Evolutionary conservation across 2,113 vertebrate species (phyloP).

Genomic region (Carettochelys insculpta): DNA sequence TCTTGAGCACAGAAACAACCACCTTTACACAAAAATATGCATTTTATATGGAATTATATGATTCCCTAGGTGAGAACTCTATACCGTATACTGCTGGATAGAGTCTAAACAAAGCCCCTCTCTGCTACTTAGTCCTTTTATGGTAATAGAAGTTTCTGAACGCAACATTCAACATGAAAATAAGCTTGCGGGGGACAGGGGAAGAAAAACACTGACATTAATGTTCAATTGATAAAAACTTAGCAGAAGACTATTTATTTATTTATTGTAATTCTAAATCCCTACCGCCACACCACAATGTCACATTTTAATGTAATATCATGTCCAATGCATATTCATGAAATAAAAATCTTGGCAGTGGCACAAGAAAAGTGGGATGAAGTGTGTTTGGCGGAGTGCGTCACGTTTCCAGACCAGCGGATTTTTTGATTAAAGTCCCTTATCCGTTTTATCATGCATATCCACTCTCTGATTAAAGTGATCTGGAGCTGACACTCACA

Average conservation of each 20-base stretch:
- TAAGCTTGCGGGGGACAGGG: slow-evolving; percentile 14
- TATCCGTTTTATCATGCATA: slow-evolving; percentile 99
- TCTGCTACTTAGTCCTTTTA: slow-evolving; percentile 48
- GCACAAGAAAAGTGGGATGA: slow-evolving; percentile 87
- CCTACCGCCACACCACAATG: slow-evolving; percentile 81
- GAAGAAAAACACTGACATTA: slow-evolving; percentile 33
- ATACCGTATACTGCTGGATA: neutral
- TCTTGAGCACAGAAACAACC: slow-evolving; percentile 38
- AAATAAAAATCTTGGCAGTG: slow-evolving; percentile 87
- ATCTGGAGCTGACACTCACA: slow-evolving; percentile 99
- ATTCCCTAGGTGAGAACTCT: slow-evolving; percentile 24
- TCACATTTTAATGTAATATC: slow-evolving; percentile 92
- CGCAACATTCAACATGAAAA: slow-evolving; percentile 47
- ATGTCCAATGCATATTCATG: slow-evolving; percentile 97
- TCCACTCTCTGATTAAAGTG: slow-evolving; percentile 99
- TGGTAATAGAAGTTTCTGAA: slow-evolving; percentile 43
- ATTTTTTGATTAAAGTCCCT: slow-evolving; percentile 99
- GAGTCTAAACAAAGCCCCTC: slow-evolving; percentile 55
- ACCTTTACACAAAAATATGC: neutral
- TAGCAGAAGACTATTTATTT: slow-evolving; percentile 50
- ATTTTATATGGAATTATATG: slow-evolving; percentile 41
- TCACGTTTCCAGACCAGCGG: slow-evolving; percentile 99
- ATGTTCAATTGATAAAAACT: slow-evolving; percentile 72
- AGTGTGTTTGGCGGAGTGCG: slow-evolving; percentile 97
- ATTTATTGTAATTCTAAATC: slow-evolving; percentile 75